Percentiles rank a stretch among this genome's conserved stretches.
Evolutionary conservation across 2,113 vertebrate species (phyloP).

Genomic region (Mus pahari): DNA sequence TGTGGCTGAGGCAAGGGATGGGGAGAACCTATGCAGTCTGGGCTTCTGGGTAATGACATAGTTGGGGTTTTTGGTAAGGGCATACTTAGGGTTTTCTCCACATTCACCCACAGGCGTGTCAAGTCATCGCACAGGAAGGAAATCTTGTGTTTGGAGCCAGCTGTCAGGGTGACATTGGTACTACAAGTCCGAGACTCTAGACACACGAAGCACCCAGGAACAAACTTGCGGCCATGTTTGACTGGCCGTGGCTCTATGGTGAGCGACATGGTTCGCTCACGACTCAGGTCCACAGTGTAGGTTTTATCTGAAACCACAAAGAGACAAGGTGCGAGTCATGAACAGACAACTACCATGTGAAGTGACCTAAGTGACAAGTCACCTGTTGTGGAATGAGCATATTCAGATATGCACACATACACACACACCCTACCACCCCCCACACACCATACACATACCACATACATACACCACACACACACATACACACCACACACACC

Average conservation of each 20-base stretch:
- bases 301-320: slow-evolving; percentile 81
- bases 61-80: not conserved
- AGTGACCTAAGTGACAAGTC: not conserved
- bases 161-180: slow-evolving; percentile 85
- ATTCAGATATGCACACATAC: not conserved
- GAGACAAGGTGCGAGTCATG: not conserved
- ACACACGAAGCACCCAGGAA: slow-evolving; percentile 90
- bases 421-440: too few relatives aligned
- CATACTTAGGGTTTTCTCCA: slow-evolving; percentile 90
- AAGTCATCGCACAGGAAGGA: slow-evolving; percentile 92
- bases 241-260: slow-evolving; percentile 85
- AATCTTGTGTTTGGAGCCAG: slow-evolving; percentile 85
- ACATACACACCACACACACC: not conserved
- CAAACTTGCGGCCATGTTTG: slow-evolving; percentile 43
- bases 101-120: slow-evolving; percentile 88
- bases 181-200: slow-evolving; percentile 85
- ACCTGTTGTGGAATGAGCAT: not conserved
- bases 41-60: not conserved
- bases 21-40: not conserved
- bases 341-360: not conserved
- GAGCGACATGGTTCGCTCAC: slow-evolving; percentile 84
- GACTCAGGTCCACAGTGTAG: slow-evolving; percentile 88
- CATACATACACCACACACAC: not conserved
- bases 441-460: too few relatives aligned
- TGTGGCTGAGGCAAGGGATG: not conserved